These are phyloP conservation scores for Stratiomys singularior DNA, from an alignment of 2,888 invertebrate species.

Conservation along the genomic window DNA sequence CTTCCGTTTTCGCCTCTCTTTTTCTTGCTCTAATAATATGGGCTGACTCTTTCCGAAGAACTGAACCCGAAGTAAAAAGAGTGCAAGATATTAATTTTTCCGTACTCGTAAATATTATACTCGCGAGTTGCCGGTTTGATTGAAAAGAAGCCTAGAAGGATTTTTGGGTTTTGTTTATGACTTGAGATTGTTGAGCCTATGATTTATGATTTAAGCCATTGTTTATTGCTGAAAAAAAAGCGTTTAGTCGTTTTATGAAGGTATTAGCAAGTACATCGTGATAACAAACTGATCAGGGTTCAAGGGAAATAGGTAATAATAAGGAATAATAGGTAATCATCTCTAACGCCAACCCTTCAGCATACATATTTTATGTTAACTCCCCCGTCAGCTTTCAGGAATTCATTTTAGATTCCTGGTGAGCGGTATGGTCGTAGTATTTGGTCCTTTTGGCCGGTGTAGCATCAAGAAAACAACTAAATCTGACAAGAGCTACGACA, in stretches of 20 bases:
- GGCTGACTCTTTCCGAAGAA: background rate
- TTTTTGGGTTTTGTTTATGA: too few species aligned
- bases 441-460: background rate
- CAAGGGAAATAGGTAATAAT: background rate
- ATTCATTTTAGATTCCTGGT: background rate
- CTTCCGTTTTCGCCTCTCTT: background rate
- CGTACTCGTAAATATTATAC: background rate
- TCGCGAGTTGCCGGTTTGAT: background rate
- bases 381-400: background rate
- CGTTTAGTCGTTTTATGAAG: background rate
- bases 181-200: too few species aligned
- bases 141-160: background rate
- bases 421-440: background rate
- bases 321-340: background rate
- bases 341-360: background rate
- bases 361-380: background rate
- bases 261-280: background rate
- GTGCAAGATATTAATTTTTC: background rate
- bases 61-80: background rate
- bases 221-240: too few species aligned
- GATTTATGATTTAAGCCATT: too few species aligned
- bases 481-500: slow-evolving; percentile 15
- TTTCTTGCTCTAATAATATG: background rate
- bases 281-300: background rate
- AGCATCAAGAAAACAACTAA: slow-evolving; percentile 24